Percentiles rank a stretch among this genome's conserved stretches.
Conservation (phyloP, 2,113 vertebrate genomes). For the Pungitius pungitius region DNA sequence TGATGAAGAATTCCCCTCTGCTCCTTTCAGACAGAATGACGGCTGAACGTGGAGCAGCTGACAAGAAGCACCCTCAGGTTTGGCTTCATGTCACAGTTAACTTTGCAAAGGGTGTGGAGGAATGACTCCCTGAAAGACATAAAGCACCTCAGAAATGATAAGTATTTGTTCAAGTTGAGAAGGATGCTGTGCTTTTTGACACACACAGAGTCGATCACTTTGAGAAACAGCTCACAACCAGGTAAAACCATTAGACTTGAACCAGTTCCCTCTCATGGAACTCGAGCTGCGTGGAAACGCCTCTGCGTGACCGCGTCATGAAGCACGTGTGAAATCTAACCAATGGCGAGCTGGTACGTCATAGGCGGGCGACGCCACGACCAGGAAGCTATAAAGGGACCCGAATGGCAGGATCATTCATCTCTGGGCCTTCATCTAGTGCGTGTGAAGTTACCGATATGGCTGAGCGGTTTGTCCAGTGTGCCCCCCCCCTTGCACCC, state of each 20-base stretch:
- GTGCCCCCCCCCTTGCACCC: no score
- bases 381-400: no score
- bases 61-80: constrained; percentile 1
- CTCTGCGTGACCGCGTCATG: no score
- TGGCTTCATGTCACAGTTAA: constrained; percentile 12
- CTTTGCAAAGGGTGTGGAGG: background rate
- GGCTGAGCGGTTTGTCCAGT: no score
- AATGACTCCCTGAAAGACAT: constrained; percentile 21
- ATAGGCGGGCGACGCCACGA: no score
- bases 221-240: constrained; percentile 1
- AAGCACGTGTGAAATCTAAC: no score
- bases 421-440: no score
- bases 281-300: no score
- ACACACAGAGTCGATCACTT: background rate
- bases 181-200: constrained; percentile 5
- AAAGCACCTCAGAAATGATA: constrained; percentile 10
- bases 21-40: background rate
- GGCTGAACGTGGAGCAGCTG: constrained; percentile 19
- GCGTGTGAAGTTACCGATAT: no score
- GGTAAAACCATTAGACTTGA: constrained; percentile 7
- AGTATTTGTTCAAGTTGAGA: constrained; percentile 10
- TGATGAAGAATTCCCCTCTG: background rate
- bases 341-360: no score
- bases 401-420: no score
- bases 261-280: no score